These are phyloP conservation scores for Agrypnia vestita DNA, from an alignment of 1,140 invertebrate species.

Conservation along the genomic window DNA sequence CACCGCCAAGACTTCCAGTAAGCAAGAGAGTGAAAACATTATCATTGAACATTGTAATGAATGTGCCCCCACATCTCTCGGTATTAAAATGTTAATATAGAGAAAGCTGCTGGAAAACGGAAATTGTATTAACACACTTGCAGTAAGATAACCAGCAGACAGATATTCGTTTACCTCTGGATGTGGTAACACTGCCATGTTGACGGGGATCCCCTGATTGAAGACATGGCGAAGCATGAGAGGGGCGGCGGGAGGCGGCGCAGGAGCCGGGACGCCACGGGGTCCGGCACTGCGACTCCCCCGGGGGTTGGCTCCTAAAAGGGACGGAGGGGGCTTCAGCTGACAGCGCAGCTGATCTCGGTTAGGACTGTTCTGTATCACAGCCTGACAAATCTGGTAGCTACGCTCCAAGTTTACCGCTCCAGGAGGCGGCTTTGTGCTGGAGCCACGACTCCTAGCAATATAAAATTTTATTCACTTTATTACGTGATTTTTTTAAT, in stretches of 20 bases:
- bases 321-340: slow-evolving; percentile 85
- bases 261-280: slow-evolving; percentile 57
- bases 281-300: slow-evolving; percentile 61
- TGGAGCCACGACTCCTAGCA: slow-evolving; percentile 68
- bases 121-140: no score
- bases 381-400: slow-evolving; percentile 96
- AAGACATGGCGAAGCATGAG: slow-evolving; percentile 77
- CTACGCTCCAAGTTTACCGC: slow-evolving; percentile 94
- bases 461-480: background rate
- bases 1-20: no score
- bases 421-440: slow-evolving; percentile 85
- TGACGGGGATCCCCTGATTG: slow-evolving; percentile 73
- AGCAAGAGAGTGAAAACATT: no score
- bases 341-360: slow-evolving; percentile 89
- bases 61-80: no score
- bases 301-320: slow-evolving; percentile 70
- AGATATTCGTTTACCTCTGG: slow-evolving; percentile 63
- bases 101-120: no score
- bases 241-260: slow-evolving; percentile 63
- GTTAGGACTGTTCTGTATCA: slow-evolving; percentile 94
- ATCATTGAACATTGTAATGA: no score
- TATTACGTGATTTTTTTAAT: no score
- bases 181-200: slow-evolving; percentile 74
- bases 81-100: no score
- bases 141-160: no score